These are phyloP conservation scores for Clivina fossor DNA, from an alignment of 2,888 invertebrate species.

Conservation along the genomic window DNA sequence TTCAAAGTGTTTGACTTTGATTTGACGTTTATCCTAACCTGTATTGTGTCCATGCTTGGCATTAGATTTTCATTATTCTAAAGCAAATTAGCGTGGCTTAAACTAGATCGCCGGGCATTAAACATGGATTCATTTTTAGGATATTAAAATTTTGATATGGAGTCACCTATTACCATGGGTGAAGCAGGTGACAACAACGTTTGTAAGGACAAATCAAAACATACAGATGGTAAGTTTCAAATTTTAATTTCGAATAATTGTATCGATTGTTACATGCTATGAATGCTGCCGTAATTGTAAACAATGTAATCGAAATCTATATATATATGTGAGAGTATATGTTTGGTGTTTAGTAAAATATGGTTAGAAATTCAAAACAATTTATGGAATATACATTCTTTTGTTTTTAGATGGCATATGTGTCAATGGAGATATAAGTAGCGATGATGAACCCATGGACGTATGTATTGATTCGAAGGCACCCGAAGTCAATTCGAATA, in stretches of 20 bases:
- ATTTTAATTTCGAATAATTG: too few species aligned
- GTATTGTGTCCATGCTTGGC: conserved; percentile 9
- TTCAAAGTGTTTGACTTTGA: neutral
- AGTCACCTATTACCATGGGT: conserved; percentile 36
- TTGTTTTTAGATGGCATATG: conserved; percentile 25
- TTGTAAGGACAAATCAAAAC: conserved; percentile 31
- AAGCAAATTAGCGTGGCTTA: conserved; percentile 7
- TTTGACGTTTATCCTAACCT: conserved; percentile 32
- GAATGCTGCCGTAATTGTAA: too few species aligned
- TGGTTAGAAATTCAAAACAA: too few species aligned
- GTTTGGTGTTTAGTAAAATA: too few species aligned
- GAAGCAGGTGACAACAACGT: conserved; percentile 36
- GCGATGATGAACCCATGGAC: conserved; percentile 28
- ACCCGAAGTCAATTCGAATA: conserved; percentile 40
- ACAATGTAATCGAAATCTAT: too few species aligned
- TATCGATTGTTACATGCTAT: too few species aligned
- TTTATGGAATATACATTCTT: too few species aligned
- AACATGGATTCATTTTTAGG: conserved; percentile 19
- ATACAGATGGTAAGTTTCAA: conserved; percentile 30
- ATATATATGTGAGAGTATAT: too few species aligned
- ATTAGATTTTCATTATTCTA: conserved; percentile 6
- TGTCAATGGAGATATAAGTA: conserved; percentile 24
- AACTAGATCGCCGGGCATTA: conserved; percentile 3
- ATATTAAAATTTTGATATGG: conserved; percentile 30
- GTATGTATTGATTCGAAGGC: conserved; percentile 31